These are phyloP conservation scores for Corythornis cristatus DNA, from an alignment of 2,113 vertebrate species.

Conservation along the genomic window DNA sequence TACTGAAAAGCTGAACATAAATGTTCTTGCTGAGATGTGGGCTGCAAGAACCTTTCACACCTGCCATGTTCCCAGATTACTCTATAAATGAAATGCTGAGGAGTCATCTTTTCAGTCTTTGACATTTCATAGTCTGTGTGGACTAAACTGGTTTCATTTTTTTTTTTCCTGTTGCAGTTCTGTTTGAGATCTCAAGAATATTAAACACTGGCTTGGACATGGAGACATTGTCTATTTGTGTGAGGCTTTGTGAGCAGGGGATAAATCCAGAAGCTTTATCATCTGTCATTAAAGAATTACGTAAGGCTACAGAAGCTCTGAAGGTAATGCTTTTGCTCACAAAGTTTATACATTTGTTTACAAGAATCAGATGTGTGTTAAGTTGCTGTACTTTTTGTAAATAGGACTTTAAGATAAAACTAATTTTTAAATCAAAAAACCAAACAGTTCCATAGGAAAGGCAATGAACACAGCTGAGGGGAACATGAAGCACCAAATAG, in stretches of 20 bases:
- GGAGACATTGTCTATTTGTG: constrained; percentile 96
- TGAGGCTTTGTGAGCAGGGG: constrained; percentile 95
- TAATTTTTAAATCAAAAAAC: neutral
- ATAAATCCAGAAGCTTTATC: constrained; percentile 97
- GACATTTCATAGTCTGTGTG: neutral
- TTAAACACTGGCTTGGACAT: constrained; percentile 97
- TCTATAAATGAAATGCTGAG: neutral
- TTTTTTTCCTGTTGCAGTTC: constrained; percentile 76
- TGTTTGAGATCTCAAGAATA: constrained; percentile 95
- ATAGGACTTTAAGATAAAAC: neutral
- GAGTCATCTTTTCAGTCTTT: neutral
- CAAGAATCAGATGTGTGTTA: neutral
- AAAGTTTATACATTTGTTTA: neutral
- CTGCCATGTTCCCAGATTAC: neutral
- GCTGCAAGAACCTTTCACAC: neutral
- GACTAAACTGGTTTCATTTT: neutral
- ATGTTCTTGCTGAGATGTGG: neutral
- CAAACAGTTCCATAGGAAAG: neutral
- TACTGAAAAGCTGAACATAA: neutral
- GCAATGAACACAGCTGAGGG: neutral
- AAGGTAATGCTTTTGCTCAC: constrained; percentile 80
- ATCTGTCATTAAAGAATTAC: constrained; percentile 94
- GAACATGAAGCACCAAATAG: neutral
- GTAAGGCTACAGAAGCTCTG: constrained; percentile 90
- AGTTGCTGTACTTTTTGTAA: neutral